Percentiles rank a stretch among this genome's conserved stretches.
phyloP scores from a whole-genome alignment of 2,797 vertebrate species.

The Dicrostonyx torquatus region DNA sequence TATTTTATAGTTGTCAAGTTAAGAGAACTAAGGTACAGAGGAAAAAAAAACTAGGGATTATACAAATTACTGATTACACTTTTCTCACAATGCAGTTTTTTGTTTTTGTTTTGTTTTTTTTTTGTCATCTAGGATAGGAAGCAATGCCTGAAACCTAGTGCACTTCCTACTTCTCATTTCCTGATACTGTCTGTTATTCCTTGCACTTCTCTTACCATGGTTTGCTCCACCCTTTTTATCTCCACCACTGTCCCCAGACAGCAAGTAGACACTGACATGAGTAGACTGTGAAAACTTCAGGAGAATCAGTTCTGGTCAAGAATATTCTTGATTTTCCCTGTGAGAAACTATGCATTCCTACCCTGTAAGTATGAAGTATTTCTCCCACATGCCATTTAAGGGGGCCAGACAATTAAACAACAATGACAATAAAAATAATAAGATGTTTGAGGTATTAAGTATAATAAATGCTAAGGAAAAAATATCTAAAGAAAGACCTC shows the following conservation, averaged over 20 bases:
- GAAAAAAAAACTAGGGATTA: background rate
- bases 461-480: background rate
- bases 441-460: background rate
- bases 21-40: background rate
- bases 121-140: background rate
- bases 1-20: slow-evolving; percentile 26
- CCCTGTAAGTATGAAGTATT: background rate
- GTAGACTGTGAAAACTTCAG: background rate
- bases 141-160: background rate
- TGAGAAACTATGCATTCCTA: background rate
- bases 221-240: background rate
- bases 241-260: background rate
- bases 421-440: background rate
- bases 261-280: background rate
- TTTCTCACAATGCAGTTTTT: background rate
- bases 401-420: background rate
- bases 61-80: background rate
- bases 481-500: background rate
- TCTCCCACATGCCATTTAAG: background rate
- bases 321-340: background rate
- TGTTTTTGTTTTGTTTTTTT: background rate
- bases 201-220: background rate
- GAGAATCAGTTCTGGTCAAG: background rate
- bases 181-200: background rate
- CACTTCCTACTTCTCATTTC: background rate